A percentile compares a stretch with the other conserved stretches of the same genome.
Conservation (phyloP, 35 echinoderm and acorn worm species). For the Strongylocentrotus purpuratus region DNA sequence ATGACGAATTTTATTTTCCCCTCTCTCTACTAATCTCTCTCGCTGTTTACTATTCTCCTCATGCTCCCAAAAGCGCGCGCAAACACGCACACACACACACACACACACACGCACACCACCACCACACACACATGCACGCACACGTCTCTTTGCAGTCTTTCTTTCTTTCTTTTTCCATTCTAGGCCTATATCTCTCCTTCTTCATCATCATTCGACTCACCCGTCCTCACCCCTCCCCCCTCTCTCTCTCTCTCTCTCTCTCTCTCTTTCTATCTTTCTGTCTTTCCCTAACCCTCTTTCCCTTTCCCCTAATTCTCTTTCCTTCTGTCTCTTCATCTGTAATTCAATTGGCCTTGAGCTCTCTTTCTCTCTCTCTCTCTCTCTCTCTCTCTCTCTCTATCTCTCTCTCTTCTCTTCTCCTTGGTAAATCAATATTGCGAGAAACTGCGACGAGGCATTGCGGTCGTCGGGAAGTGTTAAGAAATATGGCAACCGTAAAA, state of each 20-base stretch:
- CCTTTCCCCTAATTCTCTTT: not conserved
- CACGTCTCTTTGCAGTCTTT: not conserved
- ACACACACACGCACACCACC: not conserved
- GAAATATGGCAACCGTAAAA: not conserved
- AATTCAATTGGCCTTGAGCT: not conserved
- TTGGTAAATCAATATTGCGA: not conserved
- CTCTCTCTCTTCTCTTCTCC: not conserved
- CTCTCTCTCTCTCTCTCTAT: not conserved
- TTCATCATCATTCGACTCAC: not conserved
- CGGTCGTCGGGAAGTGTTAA: not conserved
- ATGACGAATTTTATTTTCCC: not conserved
- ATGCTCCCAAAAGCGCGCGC: not conserved
- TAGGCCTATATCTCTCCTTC: not conserved
- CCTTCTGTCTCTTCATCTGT: not conserved
- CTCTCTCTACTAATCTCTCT: not conserved
- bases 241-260: not conserved
- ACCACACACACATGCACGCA: not conserved
- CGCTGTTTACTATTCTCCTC: not conserved
- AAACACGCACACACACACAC: not conserved
- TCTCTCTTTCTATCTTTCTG: not conserved
- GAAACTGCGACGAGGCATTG: not conserved
- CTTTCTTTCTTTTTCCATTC: not conserved
- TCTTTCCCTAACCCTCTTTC: not conserved
- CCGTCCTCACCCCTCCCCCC: not conserved
- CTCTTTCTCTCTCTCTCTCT: not conserved